A percentile compares a stretch with the other conserved stretches of the same genome.
Evolutionary conservation across 1,140 invertebrate genomes (phyloP).

Genomic region (Leptonema lineaticorne): DNA sequence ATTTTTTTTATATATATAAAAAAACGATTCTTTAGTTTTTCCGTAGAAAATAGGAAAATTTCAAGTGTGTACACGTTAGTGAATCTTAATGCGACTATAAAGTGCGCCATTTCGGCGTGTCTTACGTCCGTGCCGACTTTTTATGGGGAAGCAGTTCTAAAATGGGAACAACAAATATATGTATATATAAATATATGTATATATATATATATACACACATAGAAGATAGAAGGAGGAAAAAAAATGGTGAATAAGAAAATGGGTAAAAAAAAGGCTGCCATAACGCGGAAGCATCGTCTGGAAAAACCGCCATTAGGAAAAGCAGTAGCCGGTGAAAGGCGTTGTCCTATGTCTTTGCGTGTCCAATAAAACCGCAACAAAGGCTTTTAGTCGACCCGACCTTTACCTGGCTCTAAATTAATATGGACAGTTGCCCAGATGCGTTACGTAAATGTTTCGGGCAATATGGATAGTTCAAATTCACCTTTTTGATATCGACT

Average conservation of each 20-base stretch:
- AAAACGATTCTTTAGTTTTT: too few species aligned
- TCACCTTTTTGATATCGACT: too few species aligned
- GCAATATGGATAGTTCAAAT: too few species aligned
- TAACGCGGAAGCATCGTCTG: neutral
- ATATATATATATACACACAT: too few species aligned
- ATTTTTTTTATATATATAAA: too few species aligned
- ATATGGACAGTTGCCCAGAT: conserved; percentile 12
- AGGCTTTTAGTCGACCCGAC: conserved; percentile 12
- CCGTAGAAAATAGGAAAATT: too few species aligned
- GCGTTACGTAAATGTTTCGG: neutral
- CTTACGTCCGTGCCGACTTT: neutral
- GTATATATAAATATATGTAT: too few species aligned
- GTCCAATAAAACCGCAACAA: conserved; percentile 18
- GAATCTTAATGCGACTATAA: neutral
- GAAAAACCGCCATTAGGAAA: conserved; percentile 11
- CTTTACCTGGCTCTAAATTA: conserved; percentile 16
- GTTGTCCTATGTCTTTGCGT: conserved; percentile 17
- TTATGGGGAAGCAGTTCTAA: neutral
- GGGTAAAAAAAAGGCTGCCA: neutral
- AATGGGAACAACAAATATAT: neutral
- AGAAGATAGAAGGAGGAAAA: too few species aligned
- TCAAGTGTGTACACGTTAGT: too few species aligned
- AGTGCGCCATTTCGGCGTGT: neutral
- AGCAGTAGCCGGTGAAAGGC: conserved; percentile 3
- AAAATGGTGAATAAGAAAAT: neutral